Conservation (phyloP, 2,113 vertebrate genomes). For the Girardinichthys multiradiatus region DNA sequence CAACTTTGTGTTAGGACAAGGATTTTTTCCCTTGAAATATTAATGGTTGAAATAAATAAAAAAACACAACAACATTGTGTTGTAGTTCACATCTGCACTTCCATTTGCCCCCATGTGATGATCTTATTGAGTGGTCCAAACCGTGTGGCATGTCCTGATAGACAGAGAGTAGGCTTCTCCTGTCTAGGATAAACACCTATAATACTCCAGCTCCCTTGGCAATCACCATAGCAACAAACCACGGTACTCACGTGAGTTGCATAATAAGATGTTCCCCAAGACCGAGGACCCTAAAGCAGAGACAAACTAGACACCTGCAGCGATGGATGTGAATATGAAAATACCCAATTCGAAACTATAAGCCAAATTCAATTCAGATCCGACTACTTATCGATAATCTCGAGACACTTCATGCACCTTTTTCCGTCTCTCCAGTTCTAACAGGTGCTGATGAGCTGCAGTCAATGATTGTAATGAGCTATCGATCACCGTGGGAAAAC, state of each 20-base stretch:
- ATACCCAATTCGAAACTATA: conserved; percentile 44
- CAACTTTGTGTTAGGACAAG: conserved; percentile 67
- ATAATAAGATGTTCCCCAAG: conserved; percentile 78
- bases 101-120: conserved; percentile 45
- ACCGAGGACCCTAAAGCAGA: conserved; percentile 60
- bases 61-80: conserved; percentile 50
- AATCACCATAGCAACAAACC: conserved; percentile 83
- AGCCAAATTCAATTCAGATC: conserved; percentile 34
- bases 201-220: conserved; percentile 78
- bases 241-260: conserved; percentile 78
- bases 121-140: conserved; percentile 68
- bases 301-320: conserved; percentile 56
- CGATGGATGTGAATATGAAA: conserved; percentile 52
- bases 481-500: conserved; percentile 83
- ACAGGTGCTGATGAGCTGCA: conserved; percentile 81
- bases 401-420: conserved; percentile 41
- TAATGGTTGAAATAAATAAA: conserved; percentile 32
- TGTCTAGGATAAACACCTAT: conserved; percentile 79
- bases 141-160: conserved; percentile 64
- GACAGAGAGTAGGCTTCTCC: conserved; percentile 64
- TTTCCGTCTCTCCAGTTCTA: conserved; percentile 71
- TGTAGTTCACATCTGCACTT: conserved; percentile 34
- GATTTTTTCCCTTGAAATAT: conserved; percentile 67
- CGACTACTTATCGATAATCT: conserved; percentile 50
- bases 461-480: conserved; percentile 83